These are phyloP conservation scores for Calosoma granatense DNA, from an alignment of 1,140 invertebrate species.

Conservation along the genomic window DNA sequence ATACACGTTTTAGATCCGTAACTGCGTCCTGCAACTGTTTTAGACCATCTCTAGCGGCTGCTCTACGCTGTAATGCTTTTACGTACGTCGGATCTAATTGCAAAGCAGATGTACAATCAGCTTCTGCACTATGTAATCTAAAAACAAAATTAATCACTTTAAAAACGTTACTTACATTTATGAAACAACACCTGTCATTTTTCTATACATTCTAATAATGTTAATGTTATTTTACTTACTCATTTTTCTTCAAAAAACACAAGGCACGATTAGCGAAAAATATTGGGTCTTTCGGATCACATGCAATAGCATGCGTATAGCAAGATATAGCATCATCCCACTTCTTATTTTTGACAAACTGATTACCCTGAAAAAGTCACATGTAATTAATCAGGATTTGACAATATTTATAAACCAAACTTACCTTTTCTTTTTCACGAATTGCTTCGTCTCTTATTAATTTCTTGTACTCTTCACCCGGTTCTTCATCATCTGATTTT, in stretches of 20 bases:
- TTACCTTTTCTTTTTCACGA: conserved; percentile 50
- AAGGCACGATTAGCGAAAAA: conserved; percentile 82
- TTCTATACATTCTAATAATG: conserved; percentile 31
- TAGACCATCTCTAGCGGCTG: conserved; percentile 52
- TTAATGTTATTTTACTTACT: conserved; percentile 46
- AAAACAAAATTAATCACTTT: conserved; percentile 24
- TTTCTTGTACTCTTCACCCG: conserved; percentile 36
- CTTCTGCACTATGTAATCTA: conserved; percentile 62
- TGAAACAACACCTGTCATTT: too few relatives aligned
- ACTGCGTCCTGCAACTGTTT: conserved; percentile 52
- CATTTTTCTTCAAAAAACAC: conserved; percentile 73
- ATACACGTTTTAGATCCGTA: conserved; percentile 51
- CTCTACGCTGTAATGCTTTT: conserved; percentile 69
- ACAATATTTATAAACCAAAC: conserved; percentile 30
- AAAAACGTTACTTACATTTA: conserved; percentile 20
- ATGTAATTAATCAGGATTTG: conserved; percentile 6
- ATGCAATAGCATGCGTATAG: conserved; percentile 68
- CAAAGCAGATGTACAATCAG: conserved; percentile 63
- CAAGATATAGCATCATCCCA: conserved; percentile 70
- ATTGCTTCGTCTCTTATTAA: conserved; percentile 42
- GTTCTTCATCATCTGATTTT: conserved; percentile 38
- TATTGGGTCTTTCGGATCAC: conserved; percentile 67
- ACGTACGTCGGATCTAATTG: conserved; percentile 63
- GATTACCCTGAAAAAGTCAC: conserved; percentile 59
- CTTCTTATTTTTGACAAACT: conserved; percentile 63